These are phyloP conservation scores for Drosophila birchii DNA, from an alignment of 2,888 invertebrate species.

Conservation along the genomic window DNA sequence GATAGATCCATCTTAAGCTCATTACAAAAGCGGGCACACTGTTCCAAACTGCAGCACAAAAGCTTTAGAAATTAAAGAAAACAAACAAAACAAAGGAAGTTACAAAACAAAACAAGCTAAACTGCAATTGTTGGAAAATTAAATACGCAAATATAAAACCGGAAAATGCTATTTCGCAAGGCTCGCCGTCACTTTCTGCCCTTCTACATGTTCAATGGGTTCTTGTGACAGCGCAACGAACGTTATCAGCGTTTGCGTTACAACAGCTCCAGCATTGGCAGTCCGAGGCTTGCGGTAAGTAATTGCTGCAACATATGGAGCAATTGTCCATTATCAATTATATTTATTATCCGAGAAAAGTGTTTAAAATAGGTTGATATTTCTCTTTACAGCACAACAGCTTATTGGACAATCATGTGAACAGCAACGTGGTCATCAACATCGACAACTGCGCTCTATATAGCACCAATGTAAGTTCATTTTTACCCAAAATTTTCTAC, in stretches of 20 bases:
- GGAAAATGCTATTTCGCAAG: constrained; percentile 71
- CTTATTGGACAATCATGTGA: constrained; percentile 66
- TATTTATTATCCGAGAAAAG: background rate
- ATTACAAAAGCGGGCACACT: background rate
- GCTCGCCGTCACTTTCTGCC: constrained; percentile 73
- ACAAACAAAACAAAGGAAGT: constrained; percentile 18
- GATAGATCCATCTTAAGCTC: constrained; percentile 4
- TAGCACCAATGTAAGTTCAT: constrained; percentile 60
- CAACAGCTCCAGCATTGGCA: constrained; percentile 53
- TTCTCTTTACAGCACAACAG: constrained; percentile 54
- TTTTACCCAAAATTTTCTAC: too few species aligned
- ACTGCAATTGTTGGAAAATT: background rate
- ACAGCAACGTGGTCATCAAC: constrained; percentile 70
- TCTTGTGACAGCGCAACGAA: constrained; percentile 75
- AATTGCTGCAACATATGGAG: constrained; percentile 5
- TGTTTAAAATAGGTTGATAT: too few species aligned
- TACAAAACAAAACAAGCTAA: constrained; percentile 56
- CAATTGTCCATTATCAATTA: background rate
- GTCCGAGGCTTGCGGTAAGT: constrained; percentile 59
- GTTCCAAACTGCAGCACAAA: constrained; percentile 5
- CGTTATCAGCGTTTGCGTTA: constrained; percentile 73
- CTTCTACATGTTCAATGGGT: constrained; percentile 74
- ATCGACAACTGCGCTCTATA: constrained; percentile 67
- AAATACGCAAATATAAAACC: background rate
- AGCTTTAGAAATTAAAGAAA: constrained; percentile 5